Conservation (phyloP, 1,140 invertebrate genomes). For the Pseudobourletiella spinata region DNA sequence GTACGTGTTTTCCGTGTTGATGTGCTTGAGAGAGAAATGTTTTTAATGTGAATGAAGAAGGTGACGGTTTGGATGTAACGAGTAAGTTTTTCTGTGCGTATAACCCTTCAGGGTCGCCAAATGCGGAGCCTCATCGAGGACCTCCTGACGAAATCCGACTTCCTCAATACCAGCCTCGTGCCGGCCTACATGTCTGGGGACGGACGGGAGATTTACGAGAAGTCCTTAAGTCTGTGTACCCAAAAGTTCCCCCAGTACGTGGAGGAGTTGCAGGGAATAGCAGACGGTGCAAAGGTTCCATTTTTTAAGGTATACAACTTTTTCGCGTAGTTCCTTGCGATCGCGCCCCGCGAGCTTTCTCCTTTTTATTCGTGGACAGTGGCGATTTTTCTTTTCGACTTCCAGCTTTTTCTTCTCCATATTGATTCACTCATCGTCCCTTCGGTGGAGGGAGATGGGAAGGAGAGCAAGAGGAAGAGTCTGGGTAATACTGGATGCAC, state of each 20-base stretch:
- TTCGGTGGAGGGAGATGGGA: constrained; percentile 43
- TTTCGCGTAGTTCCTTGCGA: not conserved
- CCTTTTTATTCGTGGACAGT: too few species aligned
- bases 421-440: constrained; percentile 57
- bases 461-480: not conserved
- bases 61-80: too few species aligned
- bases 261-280: constrained; percentile 67
- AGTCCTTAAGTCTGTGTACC: constrained; percentile 56
- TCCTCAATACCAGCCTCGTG: constrained; percentile 57
- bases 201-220: constrained; percentile 61
- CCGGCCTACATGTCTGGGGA: constrained; percentile 57
- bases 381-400: not conserved
- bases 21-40: too few species aligned
- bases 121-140: constrained; percentile 63
- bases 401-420: constrained; percentile 69
- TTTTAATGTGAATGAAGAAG: too few species aligned
- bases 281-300: constrained; percentile 70
- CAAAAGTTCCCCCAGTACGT: constrained; percentile 70
- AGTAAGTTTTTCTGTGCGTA: not conserved
- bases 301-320: constrained; percentile 58
- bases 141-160: constrained; percentile 53
- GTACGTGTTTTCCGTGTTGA: too few species aligned
- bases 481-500: constrained; percentile 60
- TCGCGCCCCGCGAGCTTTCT: too few species aligned
- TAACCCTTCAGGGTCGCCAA: constrained; percentile 57